Conservation (phyloP, 2,888 invertebrate genomes). For the Trichogramma dendrolimi region DNA sequence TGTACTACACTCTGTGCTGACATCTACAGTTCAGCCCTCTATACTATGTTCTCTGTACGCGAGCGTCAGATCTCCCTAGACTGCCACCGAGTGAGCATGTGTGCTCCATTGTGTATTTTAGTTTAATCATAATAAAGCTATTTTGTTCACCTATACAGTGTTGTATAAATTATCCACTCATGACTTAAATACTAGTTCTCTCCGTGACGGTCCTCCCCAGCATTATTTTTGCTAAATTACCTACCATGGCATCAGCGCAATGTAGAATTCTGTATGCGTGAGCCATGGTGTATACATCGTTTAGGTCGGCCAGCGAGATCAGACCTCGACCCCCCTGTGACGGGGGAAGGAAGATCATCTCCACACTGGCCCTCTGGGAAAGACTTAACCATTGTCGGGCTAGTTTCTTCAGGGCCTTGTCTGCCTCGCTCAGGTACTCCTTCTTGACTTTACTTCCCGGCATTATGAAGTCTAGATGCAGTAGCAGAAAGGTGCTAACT, state of each 20-base stretch:
- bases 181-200: constrained; percentile 8
- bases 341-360: constrained; percentile 32
- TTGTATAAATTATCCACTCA: no score
- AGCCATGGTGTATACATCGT: constrained; percentile 35
- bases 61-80: no score
- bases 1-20: no score
- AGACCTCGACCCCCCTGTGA: constrained; percentile 37
- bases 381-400: constrained; percentile 39
- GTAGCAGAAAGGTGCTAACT: constrained; percentile 27
- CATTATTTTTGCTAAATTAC: constrained; percentile 29
- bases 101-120: no score
- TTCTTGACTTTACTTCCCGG: constrained; percentile 35
- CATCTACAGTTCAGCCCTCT: no score
- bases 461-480: constrained; percentile 37
- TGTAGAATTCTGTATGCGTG: constrained; percentile 41
- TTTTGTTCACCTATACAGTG: no score
- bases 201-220: constrained; percentile 29
- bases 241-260: constrained; percentile 30
- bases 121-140: no score
- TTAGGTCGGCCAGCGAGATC: constrained; percentile 37
- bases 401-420: constrained; percentile 30
- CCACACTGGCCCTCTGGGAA: constrained; percentile 40
- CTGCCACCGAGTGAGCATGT: no score
- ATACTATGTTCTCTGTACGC: no score
- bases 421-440: constrained; percentile 30